Percentiles rank a stretch among this genome's conserved stretches.
These are phyloP conservation scores for Ictalurus punctatus DNA, from an alignment of 2,113 vertebrate species.

Conservation along the genomic window DNA sequence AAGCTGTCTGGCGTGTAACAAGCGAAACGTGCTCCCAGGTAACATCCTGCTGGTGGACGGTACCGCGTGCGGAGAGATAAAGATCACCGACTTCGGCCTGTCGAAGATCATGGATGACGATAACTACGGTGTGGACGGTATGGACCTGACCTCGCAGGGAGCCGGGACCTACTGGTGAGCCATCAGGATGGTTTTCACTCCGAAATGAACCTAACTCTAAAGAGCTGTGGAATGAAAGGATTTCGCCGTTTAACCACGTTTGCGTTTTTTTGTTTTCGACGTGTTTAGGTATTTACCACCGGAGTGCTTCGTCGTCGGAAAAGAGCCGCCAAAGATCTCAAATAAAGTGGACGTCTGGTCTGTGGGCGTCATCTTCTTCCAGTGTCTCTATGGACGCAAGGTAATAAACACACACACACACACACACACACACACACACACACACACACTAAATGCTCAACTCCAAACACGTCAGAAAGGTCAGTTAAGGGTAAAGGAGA, in stretches of 20 bases:
- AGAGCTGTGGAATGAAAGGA: background rate
- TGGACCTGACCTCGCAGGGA: constrained; percentile 98
- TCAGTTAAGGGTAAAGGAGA: too few relatives aligned
- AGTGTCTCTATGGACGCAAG: constrained; percentile 99
- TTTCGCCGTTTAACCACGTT: background rate
- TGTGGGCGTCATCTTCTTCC: constrained; percentile 98
- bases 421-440: too few relatives aligned
- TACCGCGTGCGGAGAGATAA: constrained; percentile 97
- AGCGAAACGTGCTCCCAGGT: constrained; percentile 68
- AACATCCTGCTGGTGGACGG: constrained; percentile 98
- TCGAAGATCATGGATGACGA: constrained; percentile 99
- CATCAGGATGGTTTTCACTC: background rate
- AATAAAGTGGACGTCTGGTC: constrained; percentile 99
- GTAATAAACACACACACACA: constrained; percentile 63
- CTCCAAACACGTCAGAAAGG: too few relatives aligned
- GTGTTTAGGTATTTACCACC: constrained; percentile 92
- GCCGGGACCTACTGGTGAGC: constrained; percentile 97
- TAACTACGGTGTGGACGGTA: constrained; percentile 98
- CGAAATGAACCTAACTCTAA: background rate
- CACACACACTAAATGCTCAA: too few relatives aligned
- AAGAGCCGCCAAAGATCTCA: constrained; percentile 98
- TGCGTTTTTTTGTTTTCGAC: background rate
- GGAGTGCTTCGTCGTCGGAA: constrained; percentile 98
- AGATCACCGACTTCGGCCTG: constrained; percentile 97
- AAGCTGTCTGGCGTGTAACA: background rate